Percentiles rank a stretch among this genome's conserved stretches.
Conservation (phyloP, 2,888 invertebrate species). For the Heliconius erato region DNA sequence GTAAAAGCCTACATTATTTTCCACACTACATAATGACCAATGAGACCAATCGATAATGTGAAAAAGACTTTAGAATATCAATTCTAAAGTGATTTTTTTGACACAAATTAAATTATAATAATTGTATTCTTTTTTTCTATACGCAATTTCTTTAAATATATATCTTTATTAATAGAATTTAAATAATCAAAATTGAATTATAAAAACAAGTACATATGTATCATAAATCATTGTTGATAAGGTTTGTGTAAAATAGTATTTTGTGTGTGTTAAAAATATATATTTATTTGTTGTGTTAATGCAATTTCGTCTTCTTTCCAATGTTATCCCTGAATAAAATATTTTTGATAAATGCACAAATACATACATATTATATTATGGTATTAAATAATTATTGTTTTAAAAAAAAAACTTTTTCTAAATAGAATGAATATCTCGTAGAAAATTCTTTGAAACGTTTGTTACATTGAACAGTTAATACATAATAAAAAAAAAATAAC, state of each 20-base stretch:
- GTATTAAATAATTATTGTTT: too few species aligned
- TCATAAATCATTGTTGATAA: not conserved
- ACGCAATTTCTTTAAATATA: not conserved
- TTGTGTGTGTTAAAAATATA: not conserved
- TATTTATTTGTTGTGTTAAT: not conserved
- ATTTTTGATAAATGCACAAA: too few species aligned
- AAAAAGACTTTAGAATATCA: not conserved
- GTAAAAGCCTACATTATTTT: not conserved
- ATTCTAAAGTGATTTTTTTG: not conserved
- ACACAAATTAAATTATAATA: not conserved
- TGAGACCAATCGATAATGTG: conserved; percentile 40
- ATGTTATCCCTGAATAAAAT: too few species aligned
- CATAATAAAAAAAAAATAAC: too few species aligned
- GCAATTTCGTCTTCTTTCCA: not conserved
- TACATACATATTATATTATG: too few species aligned
- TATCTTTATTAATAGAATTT: not conserved
- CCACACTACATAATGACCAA: conserved; percentile 36
- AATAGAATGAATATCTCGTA: too few species aligned
- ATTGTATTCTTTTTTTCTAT: not conserved
- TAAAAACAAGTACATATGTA: not conserved
- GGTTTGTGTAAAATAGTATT: not conserved
- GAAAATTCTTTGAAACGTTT: too few species aligned
- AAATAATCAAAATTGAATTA: not conserved
- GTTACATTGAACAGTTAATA: too few species aligned
- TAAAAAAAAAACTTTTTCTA: too few species aligned